Conservation (phyloP, 2,797 vertebrate species). For the Poecilia wingei region DNA sequence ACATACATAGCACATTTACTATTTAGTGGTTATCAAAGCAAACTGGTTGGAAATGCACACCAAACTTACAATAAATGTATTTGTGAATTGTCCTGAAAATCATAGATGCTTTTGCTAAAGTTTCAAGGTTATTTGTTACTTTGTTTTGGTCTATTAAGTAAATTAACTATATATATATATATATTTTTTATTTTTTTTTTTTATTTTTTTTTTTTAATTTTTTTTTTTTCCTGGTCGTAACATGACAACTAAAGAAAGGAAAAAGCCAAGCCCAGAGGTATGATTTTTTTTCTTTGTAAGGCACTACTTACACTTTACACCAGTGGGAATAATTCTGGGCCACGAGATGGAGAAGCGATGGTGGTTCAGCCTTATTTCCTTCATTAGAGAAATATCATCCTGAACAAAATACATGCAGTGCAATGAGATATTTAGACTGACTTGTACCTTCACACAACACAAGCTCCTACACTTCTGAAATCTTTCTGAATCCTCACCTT, state of each 20-base stretch:
- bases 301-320: constrained; percentile 85
- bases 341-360: constrained; percentile 94
- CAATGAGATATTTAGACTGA: constrained; percentile 3
- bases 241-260: not conserved
- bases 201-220: no score
- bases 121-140: not conserved
- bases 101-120: no score
- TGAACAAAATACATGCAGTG: constrained; percentile 53
- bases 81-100: not conserved
- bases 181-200: no score
- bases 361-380: constrained; percentile 88
- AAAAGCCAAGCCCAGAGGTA: not conserved
- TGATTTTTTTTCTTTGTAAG: not conserved
- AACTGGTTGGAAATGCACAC: not conserved
- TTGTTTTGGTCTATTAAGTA: not conserved
- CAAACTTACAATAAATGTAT: not conserved
- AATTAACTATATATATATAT: not conserved
- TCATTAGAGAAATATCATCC: constrained; percentile 89
- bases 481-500: constrained; percentile 78
- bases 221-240: not conserved
- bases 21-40: not conserved
- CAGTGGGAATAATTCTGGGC: constrained; percentile 91
- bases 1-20: not conserved
- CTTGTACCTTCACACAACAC: not conserved
- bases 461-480: not conserved